These are phyloP conservation scores for Clytia hemisphaerica DNA, from an alignment of 30 jellyfish, hydroid and myxozoan species.

Conservation along the genomic window DNA sequence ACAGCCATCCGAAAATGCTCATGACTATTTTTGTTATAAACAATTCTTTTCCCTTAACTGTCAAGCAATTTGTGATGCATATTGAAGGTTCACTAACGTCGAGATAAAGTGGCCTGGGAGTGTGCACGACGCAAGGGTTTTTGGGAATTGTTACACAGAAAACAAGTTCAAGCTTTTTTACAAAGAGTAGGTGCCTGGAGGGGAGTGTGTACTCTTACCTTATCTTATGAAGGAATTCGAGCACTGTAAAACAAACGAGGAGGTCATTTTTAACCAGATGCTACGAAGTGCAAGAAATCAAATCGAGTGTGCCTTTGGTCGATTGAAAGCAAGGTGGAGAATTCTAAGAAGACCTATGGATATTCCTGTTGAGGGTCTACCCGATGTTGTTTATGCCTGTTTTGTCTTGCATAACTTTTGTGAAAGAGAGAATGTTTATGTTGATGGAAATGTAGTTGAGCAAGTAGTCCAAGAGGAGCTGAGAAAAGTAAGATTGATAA, in stretches of 20 bases:
- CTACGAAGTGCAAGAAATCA: slow-evolving; percentile 33
- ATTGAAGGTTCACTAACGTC: slow-evolving; percentile 45
- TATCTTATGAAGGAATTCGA: slow-evolving; percentile 17
- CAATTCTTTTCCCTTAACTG: slow-evolving; percentile 3
- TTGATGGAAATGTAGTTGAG: slow-evolving; percentile 4
- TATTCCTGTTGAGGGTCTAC: slow-evolving; percentile 1
- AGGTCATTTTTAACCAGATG: slow-evolving; percentile 11
- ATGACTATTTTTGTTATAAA: slow-evolving; percentile 1
- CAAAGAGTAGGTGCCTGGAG: slow-evolving; percentile 37
- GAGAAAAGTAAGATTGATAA: neutral
- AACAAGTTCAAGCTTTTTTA: neutral
- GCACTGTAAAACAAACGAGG: slow-evolving; percentile 3
- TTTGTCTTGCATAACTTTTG: slow-evolving; percentile 40
- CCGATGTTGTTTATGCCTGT: slow-evolving; percentile 32
- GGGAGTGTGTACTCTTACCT: slow-evolving; percentile 20
- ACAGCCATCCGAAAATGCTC: slow-evolving; percentile 9
- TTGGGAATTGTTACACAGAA: neutral
- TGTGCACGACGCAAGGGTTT: slow-evolving; percentile 3
- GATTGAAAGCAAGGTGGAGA: slow-evolving; percentile 52
- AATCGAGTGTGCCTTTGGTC: slow-evolving; percentile 46
- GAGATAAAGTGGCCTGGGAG: slow-evolving; percentile 30
- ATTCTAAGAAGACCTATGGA: slow-evolving; percentile 16
- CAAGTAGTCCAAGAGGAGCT: too few relatives aligned
- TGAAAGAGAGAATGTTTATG: slow-evolving; percentile 4
- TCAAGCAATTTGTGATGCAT: slow-evolving; percentile 19